Evolutionary conservation across 2,888 invertebrate species (phyloP), one percentile per base, ranked within the genome.

Genomic region (Meandrusa payeni): DNA sequence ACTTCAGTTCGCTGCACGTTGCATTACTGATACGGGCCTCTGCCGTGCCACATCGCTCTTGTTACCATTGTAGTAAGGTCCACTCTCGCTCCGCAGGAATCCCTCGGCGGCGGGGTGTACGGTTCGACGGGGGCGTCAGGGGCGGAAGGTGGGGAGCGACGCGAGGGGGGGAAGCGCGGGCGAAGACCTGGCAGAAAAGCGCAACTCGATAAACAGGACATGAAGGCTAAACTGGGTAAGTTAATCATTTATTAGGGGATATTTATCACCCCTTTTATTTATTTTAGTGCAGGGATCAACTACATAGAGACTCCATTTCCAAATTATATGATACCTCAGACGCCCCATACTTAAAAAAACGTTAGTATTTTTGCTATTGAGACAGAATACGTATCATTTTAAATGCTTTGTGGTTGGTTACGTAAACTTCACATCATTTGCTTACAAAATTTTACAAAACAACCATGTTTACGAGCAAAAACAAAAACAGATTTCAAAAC

Each of bases 191-290:
- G 95, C 66, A 91, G 95, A 74, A 95, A 95, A 86, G 92, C 94
- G 60, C 91, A 92, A 61, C 89, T 92, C 17, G 96, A 96, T 72
- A 97, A 96, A 89, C 92, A 96, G 81, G 97, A 97, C 83, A 95
- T 96, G 90, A 95, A 95, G 90, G 96, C 96, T 51, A 97, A 97
- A 90, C 91, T 97, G 60, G 96, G 96, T 95, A 82, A 75, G 82
- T 55, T 10, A 38, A 43, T 37, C 33, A 26, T 41, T 33, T 20
- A 13, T 6, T 13, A 32, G 22, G 4, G 17, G 6, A 12, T 19
- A 32, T n/a, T n/a, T n/a, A n/a, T n/a, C n/a, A n/a, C n/a, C n/a
- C n/a, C n/a, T n/a, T n/a, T n/a, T n/a, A n/a, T n/a, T n/a, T n/a
- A n/a, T n/a, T n/a, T n/a, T n/a, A n/a, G n/a, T n/a, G n/a, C n/a